These are phyloP conservation scores for Hyposoter didymator DNA, from an alignment of 2,888 invertebrate species.

Conservation along the genomic window DNA sequence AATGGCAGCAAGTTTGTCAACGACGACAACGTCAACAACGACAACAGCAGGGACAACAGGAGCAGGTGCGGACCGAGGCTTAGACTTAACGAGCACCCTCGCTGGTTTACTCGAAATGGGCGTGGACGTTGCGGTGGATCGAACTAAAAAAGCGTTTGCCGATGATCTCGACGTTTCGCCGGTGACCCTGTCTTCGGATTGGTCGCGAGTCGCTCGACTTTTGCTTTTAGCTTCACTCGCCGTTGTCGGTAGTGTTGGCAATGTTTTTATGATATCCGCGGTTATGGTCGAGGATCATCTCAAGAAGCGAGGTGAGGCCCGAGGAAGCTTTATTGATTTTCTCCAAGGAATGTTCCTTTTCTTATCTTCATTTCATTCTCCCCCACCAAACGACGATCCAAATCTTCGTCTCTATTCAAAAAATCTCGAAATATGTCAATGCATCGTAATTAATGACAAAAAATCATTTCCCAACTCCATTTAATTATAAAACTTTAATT, in stretches of 20 bases:
- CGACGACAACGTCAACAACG: slow-evolving; percentile 60
- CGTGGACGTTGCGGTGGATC: slow-evolving; percentile 74
- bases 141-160: slow-evolving; percentile 71
- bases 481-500: too few species aligned
- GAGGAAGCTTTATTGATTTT: slow-evolving; percentile 17
- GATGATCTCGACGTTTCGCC: slow-evolving; percentile 86
- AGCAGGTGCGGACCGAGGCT: slow-evolving; percentile 58
- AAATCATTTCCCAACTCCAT: too few species aligned
- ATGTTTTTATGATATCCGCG: slow-evolving; percentile 91
- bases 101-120: slow-evolving; percentile 74
- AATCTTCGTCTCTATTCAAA: background rate
- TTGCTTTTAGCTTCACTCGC: slow-evolving; percentile 88
- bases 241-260: slow-evolving; percentile 89
- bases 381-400: background rate
- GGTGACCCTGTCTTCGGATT: slow-evolving; percentile 88
- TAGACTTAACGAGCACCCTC: slow-evolving; percentile 69
- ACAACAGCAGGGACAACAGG: slow-evolving; percentile 41
- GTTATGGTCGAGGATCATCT: slow-evolving; percentile 90
- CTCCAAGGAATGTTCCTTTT: slow-evolving; percentile 4
- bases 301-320: slow-evolving; percentile 87
- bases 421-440: background rate
- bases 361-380: slow-evolving; percentile 4
- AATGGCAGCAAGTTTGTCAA: slow-evolving; percentile 56
- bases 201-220: slow-evolving; percentile 89
- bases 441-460: too few species aligned